Base-by-base conservation (phyloP, 2,113 vertebrate genomes). In the Myocastor coypus region DNA sequence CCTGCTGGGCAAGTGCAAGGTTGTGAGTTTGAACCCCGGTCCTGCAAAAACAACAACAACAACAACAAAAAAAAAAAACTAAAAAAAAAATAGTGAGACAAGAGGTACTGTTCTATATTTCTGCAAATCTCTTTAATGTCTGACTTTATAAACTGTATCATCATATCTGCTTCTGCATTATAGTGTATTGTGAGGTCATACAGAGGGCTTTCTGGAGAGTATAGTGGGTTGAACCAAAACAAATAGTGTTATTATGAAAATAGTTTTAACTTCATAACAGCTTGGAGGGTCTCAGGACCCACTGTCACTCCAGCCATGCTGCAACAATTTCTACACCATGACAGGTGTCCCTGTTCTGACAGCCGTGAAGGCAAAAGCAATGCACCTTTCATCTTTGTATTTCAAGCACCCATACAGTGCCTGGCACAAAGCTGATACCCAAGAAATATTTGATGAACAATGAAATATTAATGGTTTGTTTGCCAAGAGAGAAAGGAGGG, bases 361-460 rank as follows among this genome's bases (percentile, higher is more conserved):
- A 42, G 61, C 9, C 1, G 32, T 7, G 26, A 63, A 22, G 42
- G 9, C 6, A 4, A 34, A 19, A 26, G 83, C 14, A 22, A 14
- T 32, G 4, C 34, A 26, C 26, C 61, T 87, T 88, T 59, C 89
- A 59, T 50, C 68, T 83, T 22, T 66, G 30, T 77, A 69, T 89
- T 91, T 22, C 77, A 95, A 91, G 80, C 5, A 11, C 52, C 85
- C 64, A 59, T 68, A 81, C 12, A 11, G 42, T 55, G 75, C 81
- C 73, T 93, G 89, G 19, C 68, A 92, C 30, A 81, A 86, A 68
- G 66, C 68, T 90, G 82, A 83, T 46, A 28, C 40, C 52, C 63
- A 89, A 71, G 68, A 83, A 96, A 91, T 94, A 86, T 89, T 88
- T 91, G 91, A 92, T 90, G 71, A 92, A 46, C 77, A 68, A 63